A percentile compares a stretch with the other conserved stretches of the same genome.
These are phyloP conservation scores for Belonocnema kinseyi DNA, from an alignment of 1,140 invertebrate species.

Conservation along the genomic window DNA sequence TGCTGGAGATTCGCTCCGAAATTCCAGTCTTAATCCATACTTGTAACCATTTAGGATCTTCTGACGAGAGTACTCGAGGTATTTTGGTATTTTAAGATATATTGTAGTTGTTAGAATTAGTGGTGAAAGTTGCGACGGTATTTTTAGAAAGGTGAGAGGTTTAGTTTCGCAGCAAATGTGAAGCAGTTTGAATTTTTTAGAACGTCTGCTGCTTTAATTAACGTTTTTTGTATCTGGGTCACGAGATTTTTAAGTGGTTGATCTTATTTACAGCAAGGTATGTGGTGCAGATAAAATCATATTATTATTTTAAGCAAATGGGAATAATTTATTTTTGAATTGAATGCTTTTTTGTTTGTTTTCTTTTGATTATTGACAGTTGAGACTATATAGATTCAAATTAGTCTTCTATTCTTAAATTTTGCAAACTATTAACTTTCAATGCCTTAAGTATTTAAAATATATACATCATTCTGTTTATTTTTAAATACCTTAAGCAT, in stretches of 20 bases:
- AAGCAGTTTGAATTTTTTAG: slow-evolving; percentile 16
- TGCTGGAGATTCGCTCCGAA: slow-evolving; percentile 9
- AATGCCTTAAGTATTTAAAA: no score
- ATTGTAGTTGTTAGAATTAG: background rate
- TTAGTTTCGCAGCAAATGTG: background rate
- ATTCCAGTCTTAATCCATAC: background rate
- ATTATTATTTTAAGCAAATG: no score
- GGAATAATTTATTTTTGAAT: no score
- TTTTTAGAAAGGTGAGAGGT: slow-evolving; percentile 3
- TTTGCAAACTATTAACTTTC: no score
- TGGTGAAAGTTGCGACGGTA: slow-evolving; percentile 1
- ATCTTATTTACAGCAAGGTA: no score
- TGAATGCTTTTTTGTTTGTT: no score
- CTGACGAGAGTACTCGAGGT: background rate
- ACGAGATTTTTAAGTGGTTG: background rate
- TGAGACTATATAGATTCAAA: no score
- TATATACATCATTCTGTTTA: no score
- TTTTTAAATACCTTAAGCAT: no score
- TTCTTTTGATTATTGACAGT: no score
- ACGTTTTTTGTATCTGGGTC: background rate
- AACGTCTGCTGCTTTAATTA: background rate
- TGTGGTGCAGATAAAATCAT: no score
- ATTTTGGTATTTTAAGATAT: background rate
- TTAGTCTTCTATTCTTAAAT: no score
- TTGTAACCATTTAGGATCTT: background rate